phyloP scores from a whole-genome alignment of 2,113 vertebrate species.

The Elanoides forficatus region DNA sequence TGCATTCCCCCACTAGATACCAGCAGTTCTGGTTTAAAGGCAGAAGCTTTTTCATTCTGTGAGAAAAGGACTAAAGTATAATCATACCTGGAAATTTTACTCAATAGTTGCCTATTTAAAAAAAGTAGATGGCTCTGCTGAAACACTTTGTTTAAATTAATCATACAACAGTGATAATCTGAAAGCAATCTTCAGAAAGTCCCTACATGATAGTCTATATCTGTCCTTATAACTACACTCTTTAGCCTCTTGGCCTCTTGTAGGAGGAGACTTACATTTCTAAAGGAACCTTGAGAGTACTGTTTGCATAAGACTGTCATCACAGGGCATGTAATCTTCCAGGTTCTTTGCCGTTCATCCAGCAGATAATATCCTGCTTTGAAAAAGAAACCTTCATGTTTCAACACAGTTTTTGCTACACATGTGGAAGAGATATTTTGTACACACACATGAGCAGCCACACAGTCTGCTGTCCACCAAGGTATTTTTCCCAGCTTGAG shows the following conservation, averaged over 20 bases:
- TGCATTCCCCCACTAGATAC: background rate
- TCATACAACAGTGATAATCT: background rate
- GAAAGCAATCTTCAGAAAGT: background rate
- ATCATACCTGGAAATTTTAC: background rate
- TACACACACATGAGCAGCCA: background rate
- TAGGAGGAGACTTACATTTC: background rate
- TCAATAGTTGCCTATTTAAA: background rate
- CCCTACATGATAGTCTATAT: background rate
- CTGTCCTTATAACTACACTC: background rate
- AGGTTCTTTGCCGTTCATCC: background rate
- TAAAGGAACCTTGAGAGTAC: background rate
- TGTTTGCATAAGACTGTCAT: background rate
- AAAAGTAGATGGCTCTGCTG: background rate
- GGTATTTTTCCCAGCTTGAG: background rate
- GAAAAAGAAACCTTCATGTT: background rate
- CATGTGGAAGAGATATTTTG: background rate
- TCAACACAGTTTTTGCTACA: background rate
- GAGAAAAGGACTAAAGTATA: background rate
- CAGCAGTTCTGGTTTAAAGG: background rate
- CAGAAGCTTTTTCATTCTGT: background rate
- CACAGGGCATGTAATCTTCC: background rate
- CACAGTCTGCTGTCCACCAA: background rate
- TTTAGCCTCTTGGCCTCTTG: background rate
- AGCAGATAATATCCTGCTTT: background rate
- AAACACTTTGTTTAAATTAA: background rate